These are phyloP conservation scores for Pelvicachromis taeniatus DNA, from an alignment of 2,113 vertebrate genomes.

Conservation along the genomic window DNA sequence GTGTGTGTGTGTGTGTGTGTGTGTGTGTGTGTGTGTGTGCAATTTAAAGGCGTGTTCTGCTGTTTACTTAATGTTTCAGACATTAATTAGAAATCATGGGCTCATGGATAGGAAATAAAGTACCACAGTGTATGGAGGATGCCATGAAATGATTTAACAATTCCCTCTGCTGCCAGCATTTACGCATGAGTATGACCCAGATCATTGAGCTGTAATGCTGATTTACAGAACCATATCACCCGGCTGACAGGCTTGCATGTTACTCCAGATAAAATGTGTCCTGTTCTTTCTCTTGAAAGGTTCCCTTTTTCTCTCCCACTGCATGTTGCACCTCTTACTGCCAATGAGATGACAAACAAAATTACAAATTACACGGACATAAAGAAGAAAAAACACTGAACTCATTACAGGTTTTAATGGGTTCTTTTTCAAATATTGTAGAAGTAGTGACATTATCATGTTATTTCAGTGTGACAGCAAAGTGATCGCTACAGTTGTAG, in stretches of 20 bases:
- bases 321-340: neutral
- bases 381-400: neutral
- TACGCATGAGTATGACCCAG: slow-evolving; percentile 3
- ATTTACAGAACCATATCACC: slow-evolving; percentile 37
- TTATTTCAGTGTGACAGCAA: neutral
- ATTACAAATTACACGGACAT: neutral
- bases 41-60: neutral
- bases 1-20: neutral
- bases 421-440: neutral
- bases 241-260: slow-evolving; percentile 28
- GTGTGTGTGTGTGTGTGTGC: neutral
- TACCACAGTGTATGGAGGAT: neutral
- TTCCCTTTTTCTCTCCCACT: neutral
- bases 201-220: slow-evolving; percentile 26
- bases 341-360: neutral
- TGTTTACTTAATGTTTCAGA: neutral
- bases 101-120: neutral
- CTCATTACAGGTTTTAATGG: neutral
- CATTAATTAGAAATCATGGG: neutral
- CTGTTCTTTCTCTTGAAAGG: neutral
- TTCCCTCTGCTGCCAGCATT: neutral
- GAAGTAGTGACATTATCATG: neutral
- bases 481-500: neutral
- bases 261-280: slow-evolving; percentile 14
- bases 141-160: neutral